A percentile compares a stretch with the other conserved stretches of the same genome.
These are phyloP conservation scores for Megalops cyprinoides DNA, from an alignment of 2,797 vertebrate genomes.

Conservation along the genomic window DNA sequence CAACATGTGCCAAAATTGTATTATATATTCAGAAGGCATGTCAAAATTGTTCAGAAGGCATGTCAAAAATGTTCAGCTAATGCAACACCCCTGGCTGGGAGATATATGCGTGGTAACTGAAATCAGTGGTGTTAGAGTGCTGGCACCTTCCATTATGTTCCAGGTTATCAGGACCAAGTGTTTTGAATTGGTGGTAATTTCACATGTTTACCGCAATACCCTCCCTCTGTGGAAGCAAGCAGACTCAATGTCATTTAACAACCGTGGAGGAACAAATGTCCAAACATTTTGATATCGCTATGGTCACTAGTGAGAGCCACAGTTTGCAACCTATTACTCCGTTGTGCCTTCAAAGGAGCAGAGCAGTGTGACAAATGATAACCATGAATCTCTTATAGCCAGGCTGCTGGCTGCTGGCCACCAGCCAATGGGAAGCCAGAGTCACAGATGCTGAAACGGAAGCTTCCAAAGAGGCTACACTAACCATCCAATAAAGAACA, in stretches of 20 bases:
- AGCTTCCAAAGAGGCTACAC: neutral
- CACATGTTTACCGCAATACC: too few relatives aligned
- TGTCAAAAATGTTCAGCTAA: neutral
- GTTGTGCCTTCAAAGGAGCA: slow-evolving; percentile 39
- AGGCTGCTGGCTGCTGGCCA: slow-evolving; percentile 23
- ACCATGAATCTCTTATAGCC: slow-evolving; percentile 29
- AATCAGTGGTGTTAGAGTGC: neutral
- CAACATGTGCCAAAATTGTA: neutral
- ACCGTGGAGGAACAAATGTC: slow-evolving; percentile 58
- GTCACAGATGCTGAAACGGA: neutral
- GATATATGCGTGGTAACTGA: neutral
- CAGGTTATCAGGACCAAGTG: neutral
- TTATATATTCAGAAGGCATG: neutral
- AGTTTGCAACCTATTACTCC: slow-evolving; percentile 39
- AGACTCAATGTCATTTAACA: slow-evolving; percentile 53
- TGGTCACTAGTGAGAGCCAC: slow-evolving; percentile 42
- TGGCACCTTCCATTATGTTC: neutral
- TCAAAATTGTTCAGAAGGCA: neutral
- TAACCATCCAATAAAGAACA: too few relatives aligned
- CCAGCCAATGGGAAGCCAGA: neutral
- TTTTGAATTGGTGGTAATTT: slow-evolving; percentile 1
- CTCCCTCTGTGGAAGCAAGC: neutral
- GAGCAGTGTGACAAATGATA: slow-evolving; percentile 43
- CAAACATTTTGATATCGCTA: slow-evolving; percentile 41
- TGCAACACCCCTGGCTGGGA: neutral